Evolutionary conservation across 2,888 invertebrate species (phyloP).

Genomic region (Hypercompe scribonia): DNA sequence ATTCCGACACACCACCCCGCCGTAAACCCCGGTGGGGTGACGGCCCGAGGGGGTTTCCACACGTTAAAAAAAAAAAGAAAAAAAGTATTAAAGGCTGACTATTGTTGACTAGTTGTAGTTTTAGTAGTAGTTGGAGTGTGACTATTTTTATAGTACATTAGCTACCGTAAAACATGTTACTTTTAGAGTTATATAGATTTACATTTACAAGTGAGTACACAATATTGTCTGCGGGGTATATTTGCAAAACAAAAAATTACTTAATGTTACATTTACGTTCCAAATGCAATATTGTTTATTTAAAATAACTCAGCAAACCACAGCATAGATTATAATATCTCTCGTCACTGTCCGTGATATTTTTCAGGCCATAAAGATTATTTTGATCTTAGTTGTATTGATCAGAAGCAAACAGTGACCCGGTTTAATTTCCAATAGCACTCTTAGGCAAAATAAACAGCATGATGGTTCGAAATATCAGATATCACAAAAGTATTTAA

Average conservation of each 20-base stretch:
- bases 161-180: too few relatives aligned
- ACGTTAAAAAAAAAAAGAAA: too few relatives aligned
- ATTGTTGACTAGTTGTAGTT: too few relatives aligned
- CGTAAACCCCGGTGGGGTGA: too few relatives aligned
- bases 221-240: too few relatives aligned
- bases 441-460: slow-evolving; percentile 3
- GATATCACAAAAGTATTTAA: background rate
- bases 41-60: too few relatives aligned
- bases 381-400: slow-evolving; percentile 12
- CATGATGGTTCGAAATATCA: background rate
- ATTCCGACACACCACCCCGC: too few relatives aligned
- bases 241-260: background rate
- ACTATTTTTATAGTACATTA: too few relatives aligned
- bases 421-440: background rate
- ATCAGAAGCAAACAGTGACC: slow-evolving; percentile 1
- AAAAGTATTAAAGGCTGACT: too few relatives aligned
- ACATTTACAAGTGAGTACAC: too few relatives aligned
- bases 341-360: slow-evolving; percentile 12
- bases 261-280: background rate
- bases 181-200: background rate
- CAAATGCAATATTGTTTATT: background rate
- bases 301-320: background rate
- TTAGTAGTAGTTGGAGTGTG: too few relatives aligned
- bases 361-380: slow-evolving; percentile 12
- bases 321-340: slow-evolving; percentile 1